A percentile compares a stretch with the other conserved stretches of the same genome.
Evolutionary conservation across 2,888 invertebrate genomes (phyloP).

Genomic region (Eustalomyia histrio): DNA sequence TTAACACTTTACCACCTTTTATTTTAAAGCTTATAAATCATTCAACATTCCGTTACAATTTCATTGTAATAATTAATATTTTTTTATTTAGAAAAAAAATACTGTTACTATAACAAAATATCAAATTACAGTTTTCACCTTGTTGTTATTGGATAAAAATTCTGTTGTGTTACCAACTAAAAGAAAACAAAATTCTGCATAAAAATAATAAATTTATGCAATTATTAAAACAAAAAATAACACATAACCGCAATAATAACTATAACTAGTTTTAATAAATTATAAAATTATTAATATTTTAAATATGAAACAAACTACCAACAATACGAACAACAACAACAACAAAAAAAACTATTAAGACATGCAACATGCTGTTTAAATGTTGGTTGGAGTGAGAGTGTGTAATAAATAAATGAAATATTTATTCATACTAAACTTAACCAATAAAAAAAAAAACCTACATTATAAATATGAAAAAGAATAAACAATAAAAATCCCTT

Average conservation of each 20-base stretch:
- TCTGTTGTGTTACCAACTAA: slow-evolving; percentile 40
- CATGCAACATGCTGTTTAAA: slow-evolving; percentile 55
- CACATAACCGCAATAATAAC: slow-evolving; percentile 41
- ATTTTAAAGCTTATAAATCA: not conserved
- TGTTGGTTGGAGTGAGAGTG: not conserved
- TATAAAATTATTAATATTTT: slow-evolving; percentile 54
- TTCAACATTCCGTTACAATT: slow-evolving; percentile 29
- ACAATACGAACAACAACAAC: too few relatives aligned
- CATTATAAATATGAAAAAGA: not conserved
- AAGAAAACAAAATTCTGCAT: slow-evolving; percentile 23
- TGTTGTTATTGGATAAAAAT: slow-evolving; percentile 36
- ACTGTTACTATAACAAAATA: slow-evolving; percentile 16
- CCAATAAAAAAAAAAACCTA: slow-evolving; percentile 10
- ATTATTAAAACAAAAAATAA: slow-evolving; percentile 48
- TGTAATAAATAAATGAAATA: slow-evolving; percentile 37
- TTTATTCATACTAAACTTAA: slow-evolving; percentile 28
- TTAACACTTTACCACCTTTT: too few relatives aligned
- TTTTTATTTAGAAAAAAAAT: not conserved
- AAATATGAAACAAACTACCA: slow-evolving; percentile 30
- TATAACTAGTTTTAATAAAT: slow-evolving; percentile 52
- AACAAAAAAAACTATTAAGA: slow-evolving; percentile 12
- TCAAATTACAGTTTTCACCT: slow-evolving; percentile 27
- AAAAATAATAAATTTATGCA: slow-evolving; percentile 59
- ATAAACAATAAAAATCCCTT: slow-evolving; percentile 32
- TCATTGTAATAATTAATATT: slow-evolving; percentile 42